Percentiles rank a stretch among this genome's conserved stretches.
These are phyloP conservation scores for Synergus umbraculus DNA, from an alignment of 2,888 invertebrate species.

Conservation along the genomic window DNA sequence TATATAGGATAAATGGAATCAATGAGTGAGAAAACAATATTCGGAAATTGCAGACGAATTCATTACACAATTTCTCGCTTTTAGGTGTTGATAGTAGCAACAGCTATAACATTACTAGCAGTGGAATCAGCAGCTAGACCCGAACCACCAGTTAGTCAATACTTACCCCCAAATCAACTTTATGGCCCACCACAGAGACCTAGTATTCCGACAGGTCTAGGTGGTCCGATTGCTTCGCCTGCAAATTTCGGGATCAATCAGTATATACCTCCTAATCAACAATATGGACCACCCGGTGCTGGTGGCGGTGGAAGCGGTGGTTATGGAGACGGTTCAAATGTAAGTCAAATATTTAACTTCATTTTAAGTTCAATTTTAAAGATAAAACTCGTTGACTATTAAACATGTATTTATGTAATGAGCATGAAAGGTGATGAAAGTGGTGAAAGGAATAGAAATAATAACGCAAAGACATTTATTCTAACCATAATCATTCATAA, in stretches of 20 bases:
- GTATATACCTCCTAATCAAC: conserved; percentile 71
- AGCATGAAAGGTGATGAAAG: neutral
- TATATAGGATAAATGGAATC: neutral
- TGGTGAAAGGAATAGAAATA: neutral
- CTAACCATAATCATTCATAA: no score
- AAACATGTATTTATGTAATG: neutral
- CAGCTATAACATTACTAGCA: conserved; percentile 59
- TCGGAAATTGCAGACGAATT: neutral
- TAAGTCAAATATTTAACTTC: conserved; percentile 49
- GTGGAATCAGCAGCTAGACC: conserved; percentile 61
- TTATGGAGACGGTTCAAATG: conserved; percentile 63
- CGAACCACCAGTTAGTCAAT: conserved; percentile 70
- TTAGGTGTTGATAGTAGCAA: conserved; percentile 57
- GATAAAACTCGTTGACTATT: neutral
- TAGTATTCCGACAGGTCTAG: conserved; percentile 49
- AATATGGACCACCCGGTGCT: conserved; percentile 65
- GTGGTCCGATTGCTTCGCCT: conserved; percentile 48
- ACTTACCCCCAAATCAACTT: conserved; percentile 69
- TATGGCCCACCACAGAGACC: conserved; percentile 64
- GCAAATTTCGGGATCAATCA: conserved; percentile 59
- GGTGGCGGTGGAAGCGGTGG: conserved; percentile 50
- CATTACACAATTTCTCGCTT: conserved; percentile 6
- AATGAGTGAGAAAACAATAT: neutral
- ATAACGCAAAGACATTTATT: neutral
- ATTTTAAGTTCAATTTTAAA: no score